Conservation (phyloP, 2,888 invertebrate species). For the Drosophila subquinaria region DNA sequence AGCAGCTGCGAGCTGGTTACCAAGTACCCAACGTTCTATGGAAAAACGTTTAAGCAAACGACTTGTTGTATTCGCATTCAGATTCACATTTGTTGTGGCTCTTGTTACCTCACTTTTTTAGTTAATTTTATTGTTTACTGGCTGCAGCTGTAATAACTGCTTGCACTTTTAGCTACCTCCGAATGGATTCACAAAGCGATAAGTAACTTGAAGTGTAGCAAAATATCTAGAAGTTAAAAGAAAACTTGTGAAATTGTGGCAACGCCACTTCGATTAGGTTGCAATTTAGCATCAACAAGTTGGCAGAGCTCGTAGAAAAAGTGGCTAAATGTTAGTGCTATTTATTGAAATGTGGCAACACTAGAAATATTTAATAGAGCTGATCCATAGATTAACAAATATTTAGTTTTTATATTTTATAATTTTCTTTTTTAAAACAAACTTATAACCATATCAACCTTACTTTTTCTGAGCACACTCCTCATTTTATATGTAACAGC, state of each 20-base stretch:
- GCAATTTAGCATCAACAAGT: not conserved
- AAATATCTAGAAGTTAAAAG: not conserved
- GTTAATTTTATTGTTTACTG: constrained; percentile 29
- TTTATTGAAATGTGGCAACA: not conserved
- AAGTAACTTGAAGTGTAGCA: constrained; percentile 2
- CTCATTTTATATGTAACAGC: no score
- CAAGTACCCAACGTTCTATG: constrained; percentile 26
- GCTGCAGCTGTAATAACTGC: constrained; percentile 4
- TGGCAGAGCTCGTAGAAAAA: not conserved
- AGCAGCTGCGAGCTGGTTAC: constrained; percentile 13
- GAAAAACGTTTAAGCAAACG: constrained; percentile 45
- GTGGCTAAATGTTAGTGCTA: not conserved
- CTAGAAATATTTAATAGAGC: not conserved
- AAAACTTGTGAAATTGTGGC: not conserved
- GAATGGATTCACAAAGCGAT: constrained; percentile 15
- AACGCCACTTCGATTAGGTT: constrained; percentile 4
- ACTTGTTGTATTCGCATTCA: constrained; percentile 10
- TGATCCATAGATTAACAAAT: no score
- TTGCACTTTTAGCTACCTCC: constrained; percentile 20
- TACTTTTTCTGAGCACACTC: no score
- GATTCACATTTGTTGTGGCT: constrained; percentile 16
- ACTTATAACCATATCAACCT: no score
- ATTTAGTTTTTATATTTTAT: no score
- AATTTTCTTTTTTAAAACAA: no score
- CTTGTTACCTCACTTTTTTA: constrained; percentile 28